Evolutionary conservation across 2,113 vertebrate genomes (phyloP), one percentile per base, ranked within the genome.

Genomic region (Chaetorhynchus papuensis): DNA sequence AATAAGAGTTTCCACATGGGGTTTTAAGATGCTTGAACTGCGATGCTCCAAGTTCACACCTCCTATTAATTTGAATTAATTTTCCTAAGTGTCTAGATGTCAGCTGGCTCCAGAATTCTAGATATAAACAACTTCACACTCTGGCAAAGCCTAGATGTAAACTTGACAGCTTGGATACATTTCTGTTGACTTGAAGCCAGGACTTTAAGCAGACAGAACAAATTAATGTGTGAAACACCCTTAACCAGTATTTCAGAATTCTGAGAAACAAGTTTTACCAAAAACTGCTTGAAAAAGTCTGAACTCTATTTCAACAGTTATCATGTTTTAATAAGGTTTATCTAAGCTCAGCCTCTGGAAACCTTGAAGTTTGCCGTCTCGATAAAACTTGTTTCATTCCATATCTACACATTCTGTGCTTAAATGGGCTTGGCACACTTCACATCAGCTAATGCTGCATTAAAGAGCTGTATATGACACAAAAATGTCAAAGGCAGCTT

Each of bases 51-150:
- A 96, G 94, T 94, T 97, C 93, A 96, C 96, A 96, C 90, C 92
- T 97, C 76, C 95, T 96, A 96, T 96, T 97, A 97, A 96, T 96
- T 92, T 96, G 92, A 96, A 95, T 96, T 97, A 96, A 96, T 95
- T 96, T 97, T 91, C 85, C 68, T 96, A 95, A 96, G 95, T 95
- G 89, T 94, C 91, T 97, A 88, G 93, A 93, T 96, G 92, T 96
- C 94, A 97, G 83, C 92, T 94, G 93, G 94, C 92, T 96, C 85
- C 93, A 96, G 92, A 96, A 95, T 69, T 80, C 88, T 87, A 86
- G 94, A 96, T 96, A 93, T 92, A 97, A 94, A 96, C 93, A 96
- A 92, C 92, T 96, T 96, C 96, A 96, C 95, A 95, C 96, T 94
- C 89, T 97, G 94, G 95, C 89, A 97, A 96, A 94, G 87, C 91